Evolutionary conservation across 2,797 vertebrate genomes (phyloP).

Genomic region (Calcarius lapponicus): DNA sequence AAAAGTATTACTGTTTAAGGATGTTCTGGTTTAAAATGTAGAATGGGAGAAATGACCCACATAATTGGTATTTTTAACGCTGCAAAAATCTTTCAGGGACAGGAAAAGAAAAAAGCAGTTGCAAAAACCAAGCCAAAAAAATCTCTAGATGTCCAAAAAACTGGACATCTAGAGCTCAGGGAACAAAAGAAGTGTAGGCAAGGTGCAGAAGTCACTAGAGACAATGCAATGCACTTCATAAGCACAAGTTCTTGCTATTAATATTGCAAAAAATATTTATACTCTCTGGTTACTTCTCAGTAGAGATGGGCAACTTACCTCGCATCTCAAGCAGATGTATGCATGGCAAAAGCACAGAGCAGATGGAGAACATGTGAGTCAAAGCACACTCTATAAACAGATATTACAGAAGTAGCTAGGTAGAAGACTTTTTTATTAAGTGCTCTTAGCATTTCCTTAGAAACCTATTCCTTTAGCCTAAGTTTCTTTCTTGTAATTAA

Average conservation of each 20-base stretch:
- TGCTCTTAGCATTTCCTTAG: not conserved
- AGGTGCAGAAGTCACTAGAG: not conserved
- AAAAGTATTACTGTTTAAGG: not conserved
- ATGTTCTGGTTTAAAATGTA: not conserved
- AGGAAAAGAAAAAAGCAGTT: not conserved
- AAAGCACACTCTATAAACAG: slow-evolving; percentile 10
- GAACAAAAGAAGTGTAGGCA: not conserved
- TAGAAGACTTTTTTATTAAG: slow-evolving; percentile 24
- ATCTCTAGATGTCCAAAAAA: too few species aligned
- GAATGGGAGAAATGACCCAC: not conserved
- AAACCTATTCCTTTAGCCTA: not conserved
- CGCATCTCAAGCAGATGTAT: not conserved
- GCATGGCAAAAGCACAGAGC: not conserved
- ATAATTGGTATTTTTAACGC: not conserved
- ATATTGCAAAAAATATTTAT: not conserved
- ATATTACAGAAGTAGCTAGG: not conserved
- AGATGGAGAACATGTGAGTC: slow-evolving; percentile 45
- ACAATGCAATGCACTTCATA: not conserved
- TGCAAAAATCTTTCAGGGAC: not conserved
- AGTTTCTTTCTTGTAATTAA: not conserved
- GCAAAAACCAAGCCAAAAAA: not conserved
- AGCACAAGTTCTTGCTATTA: not conserved
- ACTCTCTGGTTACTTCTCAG: not conserved
- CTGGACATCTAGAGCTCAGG: not conserved
- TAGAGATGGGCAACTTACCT: not conserved